Conservation (phyloP, 92 coral and sea anemone genomes). For the Parazoanthus darwini region DNA sequence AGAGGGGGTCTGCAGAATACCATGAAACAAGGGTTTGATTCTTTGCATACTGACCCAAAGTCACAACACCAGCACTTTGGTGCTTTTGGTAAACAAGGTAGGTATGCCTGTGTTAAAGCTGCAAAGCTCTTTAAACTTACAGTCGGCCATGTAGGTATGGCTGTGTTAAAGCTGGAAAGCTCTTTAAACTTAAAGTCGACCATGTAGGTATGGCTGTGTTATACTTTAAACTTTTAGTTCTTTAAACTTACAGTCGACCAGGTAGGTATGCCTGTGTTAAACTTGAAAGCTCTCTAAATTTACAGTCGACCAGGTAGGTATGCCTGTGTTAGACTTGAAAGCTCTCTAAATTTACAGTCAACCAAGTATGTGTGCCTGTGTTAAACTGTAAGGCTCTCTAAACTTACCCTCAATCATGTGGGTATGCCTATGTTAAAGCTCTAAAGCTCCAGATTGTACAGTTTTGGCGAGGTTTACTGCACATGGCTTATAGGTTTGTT, state of each 20-base stretch:
- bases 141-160: too few species aligned
- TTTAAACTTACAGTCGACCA: background rate
- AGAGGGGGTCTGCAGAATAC: constrained; percentile 24
- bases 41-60: constrained; percentile 32
- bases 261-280: background rate
- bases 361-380: background rate
- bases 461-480: too few species aligned
- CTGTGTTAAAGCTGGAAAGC: too few species aligned
- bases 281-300: too few species aligned
- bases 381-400: background rate
- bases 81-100: background rate
- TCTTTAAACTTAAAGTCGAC: too few species aligned
- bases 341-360: background rate
- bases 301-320: background rate
- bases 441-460: too few species aligned
- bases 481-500: too few species aligned
- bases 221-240: too few species aligned
- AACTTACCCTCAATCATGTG: too few species aligned
- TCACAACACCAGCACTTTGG: background rate
- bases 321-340: background rate
- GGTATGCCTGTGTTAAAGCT: background rate
- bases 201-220: too few species aligned
- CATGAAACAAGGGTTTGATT: constrained; percentile 20
- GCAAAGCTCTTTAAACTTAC: too few species aligned
- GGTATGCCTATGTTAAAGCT: too few species aligned